Percentiles rank a stretch among this genome's conserved stretches.
Evolutionary conservation across 2,797 vertebrate genomes (phyloP).

Genomic region (Petrocephalus sullivani): DNA sequence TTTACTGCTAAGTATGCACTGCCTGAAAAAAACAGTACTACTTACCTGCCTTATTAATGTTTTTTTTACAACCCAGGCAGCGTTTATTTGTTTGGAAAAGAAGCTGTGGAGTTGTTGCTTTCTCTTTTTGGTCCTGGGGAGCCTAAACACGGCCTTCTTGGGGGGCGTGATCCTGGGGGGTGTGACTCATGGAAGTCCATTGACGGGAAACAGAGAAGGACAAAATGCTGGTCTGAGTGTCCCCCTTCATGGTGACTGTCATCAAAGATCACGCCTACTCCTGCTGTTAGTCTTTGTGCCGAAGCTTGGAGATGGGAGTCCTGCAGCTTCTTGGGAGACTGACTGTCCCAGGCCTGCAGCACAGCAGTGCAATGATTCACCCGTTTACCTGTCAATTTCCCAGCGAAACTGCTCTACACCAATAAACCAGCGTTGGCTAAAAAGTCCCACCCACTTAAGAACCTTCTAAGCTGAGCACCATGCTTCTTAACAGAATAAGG

Average conservation of each 20-base stretch:
- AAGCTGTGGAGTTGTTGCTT: neutral
- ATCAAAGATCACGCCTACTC: neutral
- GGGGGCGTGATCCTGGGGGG: neutral
- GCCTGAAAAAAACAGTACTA: neutral
- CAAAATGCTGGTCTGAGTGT: neutral
- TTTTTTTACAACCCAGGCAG: neutral
- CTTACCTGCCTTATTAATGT: neutral
- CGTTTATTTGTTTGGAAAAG: conserved; percentile 11
- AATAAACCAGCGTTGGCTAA: neutral
- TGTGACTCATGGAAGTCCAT: neutral
- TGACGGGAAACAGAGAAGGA: neutral
- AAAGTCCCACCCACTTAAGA: neutral
- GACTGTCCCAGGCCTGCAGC: neutral
- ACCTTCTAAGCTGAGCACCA: neutral
- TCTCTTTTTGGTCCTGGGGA: neutral
- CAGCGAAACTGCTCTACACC: neutral
- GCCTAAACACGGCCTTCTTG: neutral
- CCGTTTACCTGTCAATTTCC: neutral
- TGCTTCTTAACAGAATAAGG: neutral
- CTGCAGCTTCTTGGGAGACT: neutral
- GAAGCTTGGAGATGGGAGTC: neutral
- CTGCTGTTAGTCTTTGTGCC: neutral
- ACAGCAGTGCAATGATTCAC: neutral
- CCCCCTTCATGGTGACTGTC: neutral
- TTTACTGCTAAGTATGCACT: neutral